These are phyloP conservation scores for Carcharodon carcharias DNA, from an alignment of 2,797 vertebrate genomes.

Conservation along the genomic window DNA sequence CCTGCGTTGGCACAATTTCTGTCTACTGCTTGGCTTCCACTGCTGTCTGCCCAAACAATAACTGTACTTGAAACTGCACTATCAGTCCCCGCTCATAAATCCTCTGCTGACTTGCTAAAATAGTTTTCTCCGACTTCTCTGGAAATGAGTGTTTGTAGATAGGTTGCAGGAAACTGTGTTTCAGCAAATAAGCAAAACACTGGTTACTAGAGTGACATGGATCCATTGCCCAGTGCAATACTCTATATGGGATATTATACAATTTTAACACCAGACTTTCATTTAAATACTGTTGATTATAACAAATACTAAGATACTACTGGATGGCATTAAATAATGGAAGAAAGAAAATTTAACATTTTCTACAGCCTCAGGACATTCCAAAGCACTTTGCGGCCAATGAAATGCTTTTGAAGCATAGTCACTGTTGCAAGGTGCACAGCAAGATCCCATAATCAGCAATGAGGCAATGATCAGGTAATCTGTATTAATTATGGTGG, in stretches of 20 bases:
- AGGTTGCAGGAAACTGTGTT: neutral
- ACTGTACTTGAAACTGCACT: neutral
- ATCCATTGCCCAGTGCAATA: neutral
- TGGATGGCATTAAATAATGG: neutral
- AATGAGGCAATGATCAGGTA: neutral
- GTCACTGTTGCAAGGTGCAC: neutral
- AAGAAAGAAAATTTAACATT: neutral
- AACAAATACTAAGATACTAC: neutral
- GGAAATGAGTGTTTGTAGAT: neutral
- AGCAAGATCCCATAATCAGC: neutral
- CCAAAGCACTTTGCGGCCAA: neutral
- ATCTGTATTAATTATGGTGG: neutral
- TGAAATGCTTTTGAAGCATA: too few relatives aligned
- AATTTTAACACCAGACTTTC: neutral
- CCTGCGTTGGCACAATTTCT: neutral
- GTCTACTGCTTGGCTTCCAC: neutral
- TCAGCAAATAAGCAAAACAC: constrained; percentile 22
- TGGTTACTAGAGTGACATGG: neutral
- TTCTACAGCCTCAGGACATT: neutral
- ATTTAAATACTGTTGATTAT: neutral
- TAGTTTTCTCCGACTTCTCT: neutral
- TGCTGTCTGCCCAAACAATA: neutral
- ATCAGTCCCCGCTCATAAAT: neutral
- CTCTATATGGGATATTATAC: neutral
- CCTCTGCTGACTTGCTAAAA: neutral